Evolutionary conservation across 2,888 invertebrate species (phyloP), one percentile per base, ranked within the genome.

Genomic region (Leucophenga montana): DNA sequence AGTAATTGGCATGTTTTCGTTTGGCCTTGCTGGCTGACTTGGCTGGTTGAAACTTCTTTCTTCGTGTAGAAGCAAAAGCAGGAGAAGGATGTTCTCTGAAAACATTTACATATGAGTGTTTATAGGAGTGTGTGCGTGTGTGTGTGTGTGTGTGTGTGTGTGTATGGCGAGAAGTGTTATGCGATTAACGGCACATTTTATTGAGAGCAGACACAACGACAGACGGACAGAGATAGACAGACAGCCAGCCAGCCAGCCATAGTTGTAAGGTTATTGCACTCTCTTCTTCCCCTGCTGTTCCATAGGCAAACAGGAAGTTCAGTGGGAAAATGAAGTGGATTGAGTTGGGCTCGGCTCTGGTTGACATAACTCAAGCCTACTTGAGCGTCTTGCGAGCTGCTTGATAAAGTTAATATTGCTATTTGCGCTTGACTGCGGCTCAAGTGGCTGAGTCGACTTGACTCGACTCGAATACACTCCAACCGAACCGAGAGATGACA

Each of bases 141-240:
- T 13, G 27, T 11, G 27, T 22, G 20, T 27, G 27, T n/a, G 31
- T 44, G 44, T 46, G 62, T 46, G 56, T 56, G 22, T 50, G 18
- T 50, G 50, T n/a, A 3, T n/a, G 62, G 46, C 62, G 46, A 14
- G 62, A 62, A 62, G 82, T 75, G 84, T 78, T 73, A 73, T 80
- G 74, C 80, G 84, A 79, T 82, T 82, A 81, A 80, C 72, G 77
- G 73, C 71, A 71, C 66, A 39, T 73, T 70, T 67, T 72, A 75
- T 71, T 77, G 70, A 67, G 44, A 59, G 57, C 13, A 48, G 62
- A 68, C 62, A 31, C 5, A 11, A 4, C 1, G 31, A 31, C 31
- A 61, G 46, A 13, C 44, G 46, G 61, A 6, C 39, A 8, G 46
- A n/a, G n/a, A n/a, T n/a, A n/a, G n/a, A n/a, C n/a, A n/a, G 31